phyloP scores from a whole-genome alignment of 2,797 vertebrate genomes.

The Adrianichthys oophorus region DNA sequence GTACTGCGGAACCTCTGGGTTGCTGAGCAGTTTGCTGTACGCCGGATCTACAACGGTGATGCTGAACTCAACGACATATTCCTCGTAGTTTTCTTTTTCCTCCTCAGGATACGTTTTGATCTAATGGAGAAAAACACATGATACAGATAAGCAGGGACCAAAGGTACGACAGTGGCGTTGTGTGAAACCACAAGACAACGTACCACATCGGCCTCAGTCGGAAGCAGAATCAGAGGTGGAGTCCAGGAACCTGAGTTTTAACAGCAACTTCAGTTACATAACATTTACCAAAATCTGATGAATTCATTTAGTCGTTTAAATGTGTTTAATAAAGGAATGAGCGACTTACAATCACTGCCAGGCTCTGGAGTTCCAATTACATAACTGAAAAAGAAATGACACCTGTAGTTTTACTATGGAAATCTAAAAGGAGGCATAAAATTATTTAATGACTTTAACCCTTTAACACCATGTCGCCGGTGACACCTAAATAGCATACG shows the following conservation, averaged over 20 bases:
- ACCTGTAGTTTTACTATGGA: no score
- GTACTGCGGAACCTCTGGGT: conserved; percentile 73
- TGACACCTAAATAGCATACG: no score
- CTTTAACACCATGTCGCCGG: no score
- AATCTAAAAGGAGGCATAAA: no score
- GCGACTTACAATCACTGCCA: conserved; percentile 66
- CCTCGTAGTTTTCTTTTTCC: conserved; percentile 72
- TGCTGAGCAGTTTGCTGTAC: conserved; percentile 77
- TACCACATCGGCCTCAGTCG: conserved; percentile 57
- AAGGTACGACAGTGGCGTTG: no score
- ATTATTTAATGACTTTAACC: no score
- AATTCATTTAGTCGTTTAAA: not conserved
- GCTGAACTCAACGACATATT: conserved; percentile 88
- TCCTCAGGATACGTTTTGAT: conserved; percentile 66
- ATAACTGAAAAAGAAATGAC: conserved; percentile 43
- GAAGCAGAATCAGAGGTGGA: conserved; percentile 45
- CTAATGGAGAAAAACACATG: conserved; percentile 47
- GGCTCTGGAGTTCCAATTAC: conserved; percentile 41
- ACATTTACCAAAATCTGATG: not conserved
- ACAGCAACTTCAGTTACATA: conserved; percentile 18
- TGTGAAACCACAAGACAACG: not conserved
- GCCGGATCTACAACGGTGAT: conserved; percentile 82
- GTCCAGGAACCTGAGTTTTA: conserved; percentile 69
- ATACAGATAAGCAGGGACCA: not conserved
- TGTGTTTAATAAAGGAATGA: conserved; percentile 11